These are phyloP conservation scores for Sinocyclocheilus maitianheensis DNA, from an alignment of 2,113 vertebrate genomes.

Conservation along the genomic window DNA sequence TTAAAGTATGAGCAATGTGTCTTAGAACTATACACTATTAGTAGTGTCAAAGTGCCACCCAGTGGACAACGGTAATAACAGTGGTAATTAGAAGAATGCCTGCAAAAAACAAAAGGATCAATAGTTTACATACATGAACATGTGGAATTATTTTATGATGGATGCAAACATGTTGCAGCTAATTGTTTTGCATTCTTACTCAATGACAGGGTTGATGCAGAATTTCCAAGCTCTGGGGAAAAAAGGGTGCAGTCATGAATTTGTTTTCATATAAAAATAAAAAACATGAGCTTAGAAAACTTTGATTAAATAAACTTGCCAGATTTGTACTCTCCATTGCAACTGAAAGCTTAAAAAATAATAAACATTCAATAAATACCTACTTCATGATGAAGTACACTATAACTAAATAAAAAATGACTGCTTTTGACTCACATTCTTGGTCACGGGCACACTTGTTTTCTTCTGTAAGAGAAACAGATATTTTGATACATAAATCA, in stretches of 20 bases:
- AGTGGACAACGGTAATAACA: background rate
- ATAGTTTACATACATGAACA: background rate
- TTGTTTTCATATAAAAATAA: background rate
- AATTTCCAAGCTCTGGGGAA: background rate
- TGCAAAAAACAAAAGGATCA: background rate
- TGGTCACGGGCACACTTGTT: conserved; percentile 30
- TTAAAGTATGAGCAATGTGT: no score
- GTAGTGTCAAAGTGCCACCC: background rate
- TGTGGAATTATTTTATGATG: background rate
- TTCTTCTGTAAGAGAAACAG: conserved; percentile 9
- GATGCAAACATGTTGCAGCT: background rate
- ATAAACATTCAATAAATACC: background rate
- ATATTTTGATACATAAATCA: background rate
- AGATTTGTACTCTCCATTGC: conserved; percentile 19
- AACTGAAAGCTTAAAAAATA: conserved; percentile 34
- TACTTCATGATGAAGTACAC: background rate
- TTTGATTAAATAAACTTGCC: background rate
- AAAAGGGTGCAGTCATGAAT: background rate
- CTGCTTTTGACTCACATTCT: conserved; percentile 37
- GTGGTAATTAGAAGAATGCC: background rate
- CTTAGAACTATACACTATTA: background rate
- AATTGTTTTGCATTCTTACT: background rate
- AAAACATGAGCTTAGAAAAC: background rate
- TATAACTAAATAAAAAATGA: background rate
- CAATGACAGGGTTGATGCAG: background rate